Evolutionary conservation across 2,113 vertebrate species (phyloP), one percentile per base, ranked within the genome.

Genomic region (Proteles cristata): DNA sequence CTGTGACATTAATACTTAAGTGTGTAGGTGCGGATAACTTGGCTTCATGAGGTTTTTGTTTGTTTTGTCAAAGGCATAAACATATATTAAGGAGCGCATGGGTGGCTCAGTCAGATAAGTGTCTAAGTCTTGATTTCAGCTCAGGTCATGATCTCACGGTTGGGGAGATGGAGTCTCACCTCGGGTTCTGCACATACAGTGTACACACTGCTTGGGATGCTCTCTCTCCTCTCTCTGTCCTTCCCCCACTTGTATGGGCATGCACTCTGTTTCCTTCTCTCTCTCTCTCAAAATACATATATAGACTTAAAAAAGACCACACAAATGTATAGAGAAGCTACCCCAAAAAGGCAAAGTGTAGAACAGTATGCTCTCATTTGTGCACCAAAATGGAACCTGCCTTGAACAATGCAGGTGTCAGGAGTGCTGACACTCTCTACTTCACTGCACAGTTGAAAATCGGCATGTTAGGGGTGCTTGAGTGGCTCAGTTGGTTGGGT

Each of bases 51-150:
- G n/a, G 1, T 35, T 91, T 91, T 90, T 73, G 33, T 15, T 58
- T 73, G 74, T 93, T 85, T 80, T 96, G 74, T 68, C 35, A 68
- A 86, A 88, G 94, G 68, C 25, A 33, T 43, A 84, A 76, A 48
- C 39, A 14, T 53, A 8, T 23, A 74, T 35, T 63, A 76, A 94
- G 55, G 55, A 5, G 55, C 19, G 5, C 55, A 16, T 55, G 17
- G 55, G 17, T 19, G 6, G 16, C 55, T 55, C 55, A 55, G 55
- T 55, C 55, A 6, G 55, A 21, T 61, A 23, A 61, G 58, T 23
- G 58, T 61, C 58, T 7, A 23, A 61, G 19, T 61, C 58, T 61
- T 61, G 21, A 23, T 61, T 61, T 61, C 21, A 61, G 58, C 7
- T 61, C 58, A 61, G 21, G 2, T 61, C 19, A 61, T 61, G 58